phyloP scores from a whole-genome alignment of 2,797 vertebrate species.

The Poecilia gillii region DNA sequence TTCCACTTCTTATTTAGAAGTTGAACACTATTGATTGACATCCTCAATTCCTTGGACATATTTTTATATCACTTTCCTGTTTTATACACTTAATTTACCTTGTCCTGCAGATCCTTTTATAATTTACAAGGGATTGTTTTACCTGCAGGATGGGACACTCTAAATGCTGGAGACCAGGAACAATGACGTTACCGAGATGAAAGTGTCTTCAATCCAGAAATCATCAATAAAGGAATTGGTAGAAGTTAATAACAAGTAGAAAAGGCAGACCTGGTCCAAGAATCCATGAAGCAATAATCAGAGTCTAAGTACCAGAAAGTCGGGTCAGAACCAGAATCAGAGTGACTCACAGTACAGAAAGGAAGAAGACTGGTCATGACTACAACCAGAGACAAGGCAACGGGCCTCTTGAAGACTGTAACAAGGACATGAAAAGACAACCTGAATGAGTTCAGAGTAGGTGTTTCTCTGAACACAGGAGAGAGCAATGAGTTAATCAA shows the following conservation, averaged over 20 bases:
- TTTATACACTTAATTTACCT: no score
- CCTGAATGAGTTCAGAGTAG: background rate
- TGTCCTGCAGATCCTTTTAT: no score
- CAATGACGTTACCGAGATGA: background rate
- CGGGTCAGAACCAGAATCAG: background rate
- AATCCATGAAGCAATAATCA: background rate
- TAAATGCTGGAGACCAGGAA: no score
- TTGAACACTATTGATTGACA: no score
- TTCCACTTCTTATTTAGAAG: no score
- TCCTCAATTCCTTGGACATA: no score
- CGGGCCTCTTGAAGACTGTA: no score
- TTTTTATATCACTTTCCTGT: no score
- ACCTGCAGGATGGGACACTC: background rate
- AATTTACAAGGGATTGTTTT: background rate
- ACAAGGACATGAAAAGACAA: background rate
- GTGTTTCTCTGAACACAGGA: background rate
- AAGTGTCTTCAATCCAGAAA: background rate
- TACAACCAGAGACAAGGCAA: background rate
- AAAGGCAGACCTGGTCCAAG: background rate
- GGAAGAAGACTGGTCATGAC: background rate
- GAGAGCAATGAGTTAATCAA: background rate
- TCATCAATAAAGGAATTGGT: no score
- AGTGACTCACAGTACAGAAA: background rate
- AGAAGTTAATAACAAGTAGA: background rate
- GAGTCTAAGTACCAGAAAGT: background rate